Evolutionary conservation across 2,797 vertebrate species (phyloP).

Genomic region (Xenops minutus): DNA sequence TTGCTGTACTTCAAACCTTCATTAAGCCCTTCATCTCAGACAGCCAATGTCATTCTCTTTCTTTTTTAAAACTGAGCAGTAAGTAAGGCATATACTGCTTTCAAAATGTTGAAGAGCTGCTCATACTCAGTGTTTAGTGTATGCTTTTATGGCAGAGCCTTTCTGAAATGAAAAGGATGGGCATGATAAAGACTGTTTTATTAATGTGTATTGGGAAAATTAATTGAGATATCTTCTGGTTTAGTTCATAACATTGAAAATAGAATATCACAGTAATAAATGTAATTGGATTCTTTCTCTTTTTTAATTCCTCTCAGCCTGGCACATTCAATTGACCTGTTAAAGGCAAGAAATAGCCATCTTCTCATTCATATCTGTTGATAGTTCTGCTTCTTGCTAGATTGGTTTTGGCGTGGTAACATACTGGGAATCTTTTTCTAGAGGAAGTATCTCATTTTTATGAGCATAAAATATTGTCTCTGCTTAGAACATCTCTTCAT

Average conservation of each 20-base stretch:
- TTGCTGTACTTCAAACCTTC: not conserved
- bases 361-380: not conserved
- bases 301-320: conserved; percentile 26
- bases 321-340: not conserved
- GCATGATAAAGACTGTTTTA: not conserved
- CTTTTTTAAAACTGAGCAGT: not conserved
- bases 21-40: not conserved
- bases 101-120: not conserved
- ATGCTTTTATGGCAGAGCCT: not conserved
- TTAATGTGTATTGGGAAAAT: not conserved
- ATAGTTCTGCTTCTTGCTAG: not conserved
- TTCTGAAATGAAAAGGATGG: not conserved
- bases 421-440: not conserved
- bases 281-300: not conserved
- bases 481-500: not conserved
- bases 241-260: not conserved
- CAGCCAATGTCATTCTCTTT: not conserved
- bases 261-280: not conserved
- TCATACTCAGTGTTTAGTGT: not conserved
- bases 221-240: not conserved
- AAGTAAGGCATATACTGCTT: not conserved
- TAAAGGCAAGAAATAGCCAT: conserved; percentile 16
- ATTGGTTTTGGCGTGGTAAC: not conserved
- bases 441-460: not conserved
- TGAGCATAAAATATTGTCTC: not conserved